Evolutionary conservation across 2,113 vertebrate genomes (phyloP).

Genomic region (Podocnemis expansa): DNA sequence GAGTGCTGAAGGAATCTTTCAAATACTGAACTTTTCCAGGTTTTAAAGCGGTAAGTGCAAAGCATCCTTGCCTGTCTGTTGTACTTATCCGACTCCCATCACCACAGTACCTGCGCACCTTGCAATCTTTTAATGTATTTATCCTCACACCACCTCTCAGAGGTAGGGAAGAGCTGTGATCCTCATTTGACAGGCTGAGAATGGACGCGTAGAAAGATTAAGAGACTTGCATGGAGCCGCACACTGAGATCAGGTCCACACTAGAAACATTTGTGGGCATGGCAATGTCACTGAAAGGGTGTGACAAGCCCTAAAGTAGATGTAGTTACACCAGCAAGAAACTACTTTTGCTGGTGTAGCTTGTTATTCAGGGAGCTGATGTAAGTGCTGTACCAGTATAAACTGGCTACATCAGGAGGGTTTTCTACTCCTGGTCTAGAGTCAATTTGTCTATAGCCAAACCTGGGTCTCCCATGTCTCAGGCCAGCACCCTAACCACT

Average conservation of each 20-base stretch:
- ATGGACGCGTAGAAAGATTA: not conserved
- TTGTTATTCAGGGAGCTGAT: not conserved
- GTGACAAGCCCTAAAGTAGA: not conserved
- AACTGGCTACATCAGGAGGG: not conserved
- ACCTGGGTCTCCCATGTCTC: not conserved
- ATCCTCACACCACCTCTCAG: not conserved
- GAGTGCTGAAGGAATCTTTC: not conserved
- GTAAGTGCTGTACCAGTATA: not conserved
- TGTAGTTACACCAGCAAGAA: not conserved
- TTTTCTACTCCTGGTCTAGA: not conserved
- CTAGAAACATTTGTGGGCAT: not conserved
- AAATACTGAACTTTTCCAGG: not conserved
- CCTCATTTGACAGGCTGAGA: not conserved
- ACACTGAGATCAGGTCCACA: not conserved
- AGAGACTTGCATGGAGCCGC: not conserved
- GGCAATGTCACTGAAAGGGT: not conserved
- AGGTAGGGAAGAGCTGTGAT: not conserved
- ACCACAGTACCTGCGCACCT: not conserved
- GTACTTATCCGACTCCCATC: not conserved
- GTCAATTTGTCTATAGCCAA: not conserved
- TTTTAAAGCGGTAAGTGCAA: not conserved
- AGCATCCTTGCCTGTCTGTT: not conserved
- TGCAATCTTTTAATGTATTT: not conserved
- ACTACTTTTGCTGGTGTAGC: not conserved
- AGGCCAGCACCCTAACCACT: not conserved